Evolutionary conservation across 2,113 vertebrate species (phyloP).

Genomic region (Odobenus rosmarus): DNA sequence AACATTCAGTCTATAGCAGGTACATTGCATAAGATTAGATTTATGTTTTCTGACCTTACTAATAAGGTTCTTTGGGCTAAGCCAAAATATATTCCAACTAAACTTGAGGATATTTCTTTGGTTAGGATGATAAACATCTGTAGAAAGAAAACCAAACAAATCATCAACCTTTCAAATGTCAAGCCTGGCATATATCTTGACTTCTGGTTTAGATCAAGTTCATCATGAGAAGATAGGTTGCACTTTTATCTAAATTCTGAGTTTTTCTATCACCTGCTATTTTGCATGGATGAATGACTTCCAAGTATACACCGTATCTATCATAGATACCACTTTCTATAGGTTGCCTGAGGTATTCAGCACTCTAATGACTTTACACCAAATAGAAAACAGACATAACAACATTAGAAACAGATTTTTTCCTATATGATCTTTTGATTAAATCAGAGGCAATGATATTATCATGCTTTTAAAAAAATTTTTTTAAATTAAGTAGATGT

Average conservation of each 20-base stretch:
- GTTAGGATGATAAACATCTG: background rate
- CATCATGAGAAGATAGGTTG: background rate
- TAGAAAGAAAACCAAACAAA: background rate
- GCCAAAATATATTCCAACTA: background rate
- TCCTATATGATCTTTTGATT: constrained; percentile 55
- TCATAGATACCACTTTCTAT: background rate
- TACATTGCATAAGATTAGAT: background rate
- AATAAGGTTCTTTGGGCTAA: background rate
- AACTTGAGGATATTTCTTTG: background rate
- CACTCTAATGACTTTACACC: constrained; percentile 31
- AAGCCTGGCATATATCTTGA: background rate
- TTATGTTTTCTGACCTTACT: background rate
- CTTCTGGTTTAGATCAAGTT: constrained; percentile 13
- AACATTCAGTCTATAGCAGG: background rate
- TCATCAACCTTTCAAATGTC: background rate
- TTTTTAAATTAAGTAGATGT: background rate
- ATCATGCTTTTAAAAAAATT: background rate
- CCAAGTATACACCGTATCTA: background rate
- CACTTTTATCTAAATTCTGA: constrained; percentile 17
- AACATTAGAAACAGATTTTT: constrained; percentile 59
- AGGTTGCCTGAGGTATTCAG: constrained; percentile 15
- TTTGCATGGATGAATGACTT: constrained; percentile 41
- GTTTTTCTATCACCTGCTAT: background rate
- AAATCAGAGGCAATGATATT: constrained; percentile 53
- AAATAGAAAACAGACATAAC: constrained; percentile 36